These are phyloP conservation scores for Acanthisitta chloris DNA, from an alignment of 2,113 vertebrate genomes.

Conservation along the genomic window DNA sequence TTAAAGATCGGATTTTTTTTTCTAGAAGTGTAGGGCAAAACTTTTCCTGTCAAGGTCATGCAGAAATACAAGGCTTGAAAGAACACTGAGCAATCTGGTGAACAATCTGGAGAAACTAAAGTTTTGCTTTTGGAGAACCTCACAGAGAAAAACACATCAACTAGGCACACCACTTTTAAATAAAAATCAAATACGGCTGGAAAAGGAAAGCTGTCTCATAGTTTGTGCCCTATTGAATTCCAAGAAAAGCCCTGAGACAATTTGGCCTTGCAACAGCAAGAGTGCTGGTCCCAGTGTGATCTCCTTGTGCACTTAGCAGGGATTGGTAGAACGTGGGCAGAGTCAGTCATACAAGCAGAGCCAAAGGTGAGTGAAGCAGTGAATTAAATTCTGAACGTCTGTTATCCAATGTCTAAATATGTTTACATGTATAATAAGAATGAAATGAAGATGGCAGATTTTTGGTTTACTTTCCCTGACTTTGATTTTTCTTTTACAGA, in stretches of 20 bases:
- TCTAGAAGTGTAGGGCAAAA: neutral
- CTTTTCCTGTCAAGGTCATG: neutral
- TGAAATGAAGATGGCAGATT: neutral
- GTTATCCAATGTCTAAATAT: neutral
- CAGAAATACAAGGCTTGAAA: neutral
- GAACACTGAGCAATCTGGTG: neutral
- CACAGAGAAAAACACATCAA: neutral
- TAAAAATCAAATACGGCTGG: neutral
- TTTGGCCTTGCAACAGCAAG: accelerated
- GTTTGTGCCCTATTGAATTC: neutral
- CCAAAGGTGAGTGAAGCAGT: neutral
- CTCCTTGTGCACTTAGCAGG: too few species aligned
- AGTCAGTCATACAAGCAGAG: neutral
- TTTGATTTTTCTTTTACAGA: neutral
- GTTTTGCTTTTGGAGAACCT: neutral
- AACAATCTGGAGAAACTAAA: neutral
- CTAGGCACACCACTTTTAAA: neutral
- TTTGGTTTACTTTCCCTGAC: neutral
- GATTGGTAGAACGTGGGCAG: accelerated
- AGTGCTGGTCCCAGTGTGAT: neutral
- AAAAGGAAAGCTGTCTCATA: neutral
- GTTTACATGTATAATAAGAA: neutral
- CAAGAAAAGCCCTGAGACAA: neutral
- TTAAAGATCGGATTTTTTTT: neutral
- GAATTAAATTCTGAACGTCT: neutral